Evolutionary conservation across 2,888 invertebrate species (phyloP).

Genomic region (Acronicta psi): DNA sequence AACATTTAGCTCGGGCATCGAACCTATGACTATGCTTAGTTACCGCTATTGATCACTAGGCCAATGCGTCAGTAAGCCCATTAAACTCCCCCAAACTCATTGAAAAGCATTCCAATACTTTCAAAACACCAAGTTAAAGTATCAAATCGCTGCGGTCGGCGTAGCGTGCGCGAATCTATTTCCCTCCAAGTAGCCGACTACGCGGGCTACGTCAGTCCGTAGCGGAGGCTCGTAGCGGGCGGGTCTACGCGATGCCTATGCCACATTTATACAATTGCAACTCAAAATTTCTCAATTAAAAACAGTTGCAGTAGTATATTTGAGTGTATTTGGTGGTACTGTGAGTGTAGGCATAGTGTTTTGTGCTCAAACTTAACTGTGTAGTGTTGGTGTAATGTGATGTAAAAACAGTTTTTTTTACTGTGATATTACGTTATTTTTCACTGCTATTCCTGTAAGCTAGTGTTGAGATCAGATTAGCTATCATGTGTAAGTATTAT

Average conservation of each 20-base stretch:
- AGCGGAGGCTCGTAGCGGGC: constrained; percentile 64
- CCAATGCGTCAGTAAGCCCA: neutral
- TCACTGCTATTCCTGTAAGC: constrained; percentile 48
- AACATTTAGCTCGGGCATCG: too few relatives aligned
- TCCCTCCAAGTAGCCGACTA: constrained; percentile 58
- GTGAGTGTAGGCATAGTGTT: constrained; percentile 26
- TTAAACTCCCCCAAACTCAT: constrained; percentile 12
- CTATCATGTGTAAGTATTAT: constrained; percentile 55
- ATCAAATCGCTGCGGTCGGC: constrained; percentile 36
- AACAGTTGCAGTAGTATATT: constrained; percentile 42
- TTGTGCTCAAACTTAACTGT: constrained; percentile 22
- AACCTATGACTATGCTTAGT: too few relatives aligned
- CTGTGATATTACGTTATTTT: constrained; percentile 59
- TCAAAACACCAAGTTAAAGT: constrained; percentile 26
- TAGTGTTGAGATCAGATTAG: constrained; percentile 47
- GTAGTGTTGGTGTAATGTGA: constrained; percentile 47
- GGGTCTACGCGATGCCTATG: constrained; percentile 62
- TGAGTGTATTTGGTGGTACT: constrained; percentile 9
- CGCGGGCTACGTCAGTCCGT: constrained; percentile 77
- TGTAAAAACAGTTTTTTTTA: constrained; percentile 35
- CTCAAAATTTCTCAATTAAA: constrained; percentile 71
- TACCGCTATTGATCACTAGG: too few relatives aligned
- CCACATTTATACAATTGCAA: constrained; percentile 58
- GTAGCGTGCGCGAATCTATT: constrained; percentile 70
- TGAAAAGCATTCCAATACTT: constrained; percentile 18